phyloP scores from a whole-genome alignment of 2,113 vertebrate species.

The Pardalotus punctatus region DNA sequence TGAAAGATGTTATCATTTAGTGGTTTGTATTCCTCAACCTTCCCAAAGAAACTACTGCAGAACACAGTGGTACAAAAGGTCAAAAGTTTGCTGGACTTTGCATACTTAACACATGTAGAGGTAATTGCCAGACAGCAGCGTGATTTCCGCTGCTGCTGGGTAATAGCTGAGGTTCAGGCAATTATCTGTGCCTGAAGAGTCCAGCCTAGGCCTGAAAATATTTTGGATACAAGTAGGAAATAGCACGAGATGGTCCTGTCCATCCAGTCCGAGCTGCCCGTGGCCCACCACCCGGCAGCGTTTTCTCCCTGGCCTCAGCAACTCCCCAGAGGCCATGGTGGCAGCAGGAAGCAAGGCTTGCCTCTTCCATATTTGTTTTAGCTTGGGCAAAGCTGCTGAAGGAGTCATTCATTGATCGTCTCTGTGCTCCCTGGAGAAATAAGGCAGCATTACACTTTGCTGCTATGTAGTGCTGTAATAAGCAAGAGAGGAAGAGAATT shows the following conservation, averaged over 20 bases:
- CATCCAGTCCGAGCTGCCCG: neutral
- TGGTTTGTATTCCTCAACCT: neutral
- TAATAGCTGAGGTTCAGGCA: neutral
- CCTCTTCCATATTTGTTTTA: neutral
- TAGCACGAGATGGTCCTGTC: neutral
- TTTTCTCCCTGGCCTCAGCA: neutral
- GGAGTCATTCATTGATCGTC: neutral
- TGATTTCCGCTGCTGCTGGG: neutral
- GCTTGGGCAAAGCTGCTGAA: neutral
- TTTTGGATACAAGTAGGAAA: neutral
- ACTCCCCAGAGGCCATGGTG: rapidly evolving
- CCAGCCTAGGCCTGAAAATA: neutral
- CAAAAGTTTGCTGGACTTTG: neutral
- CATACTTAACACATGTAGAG: neutral
- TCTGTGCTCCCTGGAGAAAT: neutral
- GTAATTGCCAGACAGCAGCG: neutral
- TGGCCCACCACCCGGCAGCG: rapidly evolving
- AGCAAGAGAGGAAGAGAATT: neutral
- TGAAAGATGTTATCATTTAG: neutral
- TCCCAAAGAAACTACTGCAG: neutral
- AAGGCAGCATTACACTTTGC: neutral
- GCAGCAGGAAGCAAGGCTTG: neutral
- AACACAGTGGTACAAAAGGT: neutral
- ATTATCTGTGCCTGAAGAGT: neutral
- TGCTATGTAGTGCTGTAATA: neutral